Base-by-base conservation (phyloP, 1,140 invertebrate genomes). In the Calliphora vicina region DNA sequence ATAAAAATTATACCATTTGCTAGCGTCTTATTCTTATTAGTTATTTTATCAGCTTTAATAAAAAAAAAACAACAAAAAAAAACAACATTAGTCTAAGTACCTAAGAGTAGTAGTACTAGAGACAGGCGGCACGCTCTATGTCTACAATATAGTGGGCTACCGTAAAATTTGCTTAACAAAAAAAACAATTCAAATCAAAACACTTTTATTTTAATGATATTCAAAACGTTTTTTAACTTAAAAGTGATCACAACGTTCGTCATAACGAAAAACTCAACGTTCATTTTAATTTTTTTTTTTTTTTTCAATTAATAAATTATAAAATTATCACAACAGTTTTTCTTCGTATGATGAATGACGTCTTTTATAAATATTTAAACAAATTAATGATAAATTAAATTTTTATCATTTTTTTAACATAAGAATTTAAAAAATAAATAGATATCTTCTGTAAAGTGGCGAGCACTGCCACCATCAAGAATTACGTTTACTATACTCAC, bases 121-220 rank as follows among this genome's bases (percentile, higher is more conserved):
- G 61, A 67, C n/a, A 25, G 61, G n/a, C 17, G 20, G 61, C 20
- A 4, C 15, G n/a, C 61, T 67, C n/a, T 20, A 67, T 67, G 9
- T 12, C 3, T 20, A 6, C 23, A 10, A 10, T 20, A 67, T 17
- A 67, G n/a, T 9, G 35, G 42, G 17, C 74, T 78, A 45, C 74
- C 74, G 74, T 43, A 43, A 78, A 67, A 67, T 67, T 67, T 23
- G 57, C n/a, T 67, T 57, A 57, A 57, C 0, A 57, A 57, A 57
- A 57, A 23, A 67, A 67, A 67, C 20, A 67, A 78, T 78, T 78
- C 74, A 78, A 78, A 78, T 45, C 74, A 78, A 78, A 78, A 76
- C 15, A 25, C 35, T 23, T 67, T 78, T n/a, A 43, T 43, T n/a
- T 43, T 45, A 78, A 45, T 76, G 29, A 76, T 42, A 76, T 78